Evolutionary conservation across 2,888 invertebrate species (phyloP), one percentile per base, ranked within the genome.

Genomic region (Prosopocoilus inquinatus): DNA sequence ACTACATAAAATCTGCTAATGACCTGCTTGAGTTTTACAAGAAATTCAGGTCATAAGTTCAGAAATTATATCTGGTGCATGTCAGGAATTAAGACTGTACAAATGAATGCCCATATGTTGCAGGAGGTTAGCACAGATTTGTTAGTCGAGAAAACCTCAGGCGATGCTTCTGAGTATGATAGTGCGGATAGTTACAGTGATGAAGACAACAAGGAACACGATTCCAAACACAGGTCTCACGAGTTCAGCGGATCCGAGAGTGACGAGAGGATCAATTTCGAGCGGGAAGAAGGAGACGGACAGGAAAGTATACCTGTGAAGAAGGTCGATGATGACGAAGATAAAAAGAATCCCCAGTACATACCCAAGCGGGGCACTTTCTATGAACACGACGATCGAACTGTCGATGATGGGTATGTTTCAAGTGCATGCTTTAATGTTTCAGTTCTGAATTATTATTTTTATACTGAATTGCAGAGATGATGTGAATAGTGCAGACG

Each of bases 351-450:
- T 79, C 97, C 97, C 1, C 96, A 97, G 70, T 97, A 96, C 77
- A 96, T 97, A 64, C 97, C 97, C 0, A 94, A 96, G 74, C 84
- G 90, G 64, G 97, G 97, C 0, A 93, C 93, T 0, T 97, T 97
- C 76, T 97, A 97, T 70, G 97, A 97, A 67, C 97, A 97, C 70
- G 97, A 97, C 72, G 94, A 94, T 70, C 81, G 95, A 59, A 92
- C 91, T 3, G 86, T 87, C 13, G 89, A 88, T 46, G 85, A 85
- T 62, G 81, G 80, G 86, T 86, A 75, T 78, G 75, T 69, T 48
- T 45, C 43, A 20, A 2, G 2, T 20, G 20, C 20, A 20, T 53
- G 20, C 12, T 53, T 54, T 44, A 11, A 50, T 47, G 16, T 53
- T 53, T 35, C 33, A n/a, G 33, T 9, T 9, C 8, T 9, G 8